Base-by-base conservation (phyloP, 2,888 invertebrate species). In the Torymus auratus region DNA sequence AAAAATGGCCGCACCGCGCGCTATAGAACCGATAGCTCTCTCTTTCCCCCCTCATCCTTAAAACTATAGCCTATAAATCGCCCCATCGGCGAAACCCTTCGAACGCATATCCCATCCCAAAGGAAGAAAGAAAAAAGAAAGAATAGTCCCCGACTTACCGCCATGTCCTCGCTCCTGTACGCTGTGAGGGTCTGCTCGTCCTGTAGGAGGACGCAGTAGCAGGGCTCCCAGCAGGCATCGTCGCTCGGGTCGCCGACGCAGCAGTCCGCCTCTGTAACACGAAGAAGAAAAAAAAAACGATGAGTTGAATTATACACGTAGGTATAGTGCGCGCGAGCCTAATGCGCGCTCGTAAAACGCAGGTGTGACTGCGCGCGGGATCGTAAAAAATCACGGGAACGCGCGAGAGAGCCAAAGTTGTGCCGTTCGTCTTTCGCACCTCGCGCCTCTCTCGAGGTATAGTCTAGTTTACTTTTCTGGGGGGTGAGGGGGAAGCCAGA, bases 81-180 rank as follows among this genome's bases (percentile, higher is more conserved):
- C 7, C 41, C 41, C 41, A 28, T 7, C 41, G 41, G 41, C 41
- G 41, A 41, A 41, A 41, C 41, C 41, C 7, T 41, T 41, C 41
- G 7, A 41, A 41, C 1, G 41, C 41, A 41, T 10, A 5, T 0
- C 41, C 5, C 7, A 41, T 41, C 7, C 41, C 7, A 41, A 41
- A 7, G 41, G 41, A 41, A 41, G 11, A 23, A n/a, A 23, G 28
- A 23, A 41, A 23, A n/a, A 23, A 28, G 17, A 41, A 58, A n/a
- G 3, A 17, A 55, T 10, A 23, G 52, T 61, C 15, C 3, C 0
- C 11, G 82, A 94, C 95, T 94, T 89, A 95, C 95, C 91, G 95
- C 94, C 91, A 96, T 94, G 91, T 96, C 95, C 91, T 96, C 96
- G 89, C 94, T 95, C 84, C 95, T 93, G 91, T 95, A 95, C 64